A percentile compares a stretch with the other conserved stretches of the same genome.
Evolutionary conservation across 2,113 vertebrate species (phyloP).

Genomic region (Sturnus vulgaris): DNA sequence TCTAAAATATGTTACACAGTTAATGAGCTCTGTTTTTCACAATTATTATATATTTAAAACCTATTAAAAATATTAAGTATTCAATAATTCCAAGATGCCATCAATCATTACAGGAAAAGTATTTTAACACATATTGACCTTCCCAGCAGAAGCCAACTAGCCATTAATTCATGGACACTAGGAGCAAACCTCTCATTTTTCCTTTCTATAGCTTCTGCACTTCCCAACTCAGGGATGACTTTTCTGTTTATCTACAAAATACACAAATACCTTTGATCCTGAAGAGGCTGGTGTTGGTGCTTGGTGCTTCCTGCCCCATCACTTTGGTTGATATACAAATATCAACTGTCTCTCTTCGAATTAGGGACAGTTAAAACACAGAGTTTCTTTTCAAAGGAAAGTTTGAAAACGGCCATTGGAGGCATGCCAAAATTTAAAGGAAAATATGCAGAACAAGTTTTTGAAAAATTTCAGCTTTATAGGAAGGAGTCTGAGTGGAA

Average conservation of each 20-base stretch:
- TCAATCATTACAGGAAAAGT: neutral
- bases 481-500: neutral
- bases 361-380: neutral
- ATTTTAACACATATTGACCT: neutral
- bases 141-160: neutral
- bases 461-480: neutral
- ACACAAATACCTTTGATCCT: neutral
- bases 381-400: neutral
- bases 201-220: neutral
- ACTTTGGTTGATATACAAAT: neutral
- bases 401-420: neutral
- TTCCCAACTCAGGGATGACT: neutral
- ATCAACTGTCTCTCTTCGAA: neutral
- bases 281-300: neutral
- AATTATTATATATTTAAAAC: neutral
- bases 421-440: neutral
- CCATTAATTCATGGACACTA: neutral
- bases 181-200: neutral
- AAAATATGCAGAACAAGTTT: neutral
- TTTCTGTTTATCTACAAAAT: neutral
- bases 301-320: neutral
- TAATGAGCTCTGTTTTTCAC: neutral
- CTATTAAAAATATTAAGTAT: neutral
- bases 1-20: neutral
- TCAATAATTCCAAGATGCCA: neutral